Conservation (phyloP, 1,140 invertebrate species). For the Calephelis virginiensis region DNA sequence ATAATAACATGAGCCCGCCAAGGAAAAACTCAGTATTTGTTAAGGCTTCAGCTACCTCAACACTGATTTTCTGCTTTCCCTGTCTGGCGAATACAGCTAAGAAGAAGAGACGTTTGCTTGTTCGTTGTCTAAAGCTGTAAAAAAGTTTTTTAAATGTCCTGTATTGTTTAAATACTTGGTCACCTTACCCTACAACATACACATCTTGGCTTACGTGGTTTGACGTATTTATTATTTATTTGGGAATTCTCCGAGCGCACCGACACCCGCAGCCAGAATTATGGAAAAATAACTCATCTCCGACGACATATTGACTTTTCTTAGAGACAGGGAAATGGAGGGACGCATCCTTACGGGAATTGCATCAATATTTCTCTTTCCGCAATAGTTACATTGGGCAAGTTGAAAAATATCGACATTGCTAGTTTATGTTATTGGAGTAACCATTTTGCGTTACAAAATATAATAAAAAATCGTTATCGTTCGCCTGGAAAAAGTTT, state of each 20-base stretch:
- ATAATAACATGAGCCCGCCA: too few species aligned
- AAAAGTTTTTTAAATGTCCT: too few species aligned
- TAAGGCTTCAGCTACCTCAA: too few species aligned
- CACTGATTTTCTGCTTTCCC: too few species aligned
- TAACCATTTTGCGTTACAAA: too few species aligned
- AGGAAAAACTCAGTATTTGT: too few species aligned
- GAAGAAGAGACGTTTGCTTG: too few species aligned
- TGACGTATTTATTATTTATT: constrained; percentile 77
- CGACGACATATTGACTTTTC: constrained; percentile 69
- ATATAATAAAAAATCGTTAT: too few species aligned
- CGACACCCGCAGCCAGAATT: constrained; percentile 51
- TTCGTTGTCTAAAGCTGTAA: too few species aligned
- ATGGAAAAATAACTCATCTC: constrained; percentile 76
- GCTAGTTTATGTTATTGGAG: neutral
- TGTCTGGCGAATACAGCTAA: too few species aligned
- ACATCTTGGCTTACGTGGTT: constrained; percentile 27
- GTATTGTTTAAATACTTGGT: too few species aligned
- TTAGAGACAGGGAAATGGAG: constrained; percentile 54
- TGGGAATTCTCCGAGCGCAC: constrained; percentile 61
- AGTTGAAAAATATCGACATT: neutral
- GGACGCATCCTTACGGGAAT: constrained; percentile 59
- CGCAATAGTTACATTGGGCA: neutral
- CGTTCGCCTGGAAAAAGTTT: too few species aligned
- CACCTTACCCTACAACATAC: neutral
- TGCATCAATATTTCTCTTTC: constrained; percentile 48